These are phyloP conservation scores for Mnemiopsis leidyi DNA, from an alignment of 37 sponge, comb jelly and placozoan genomes.

Conservation along the genomic window DNA sequence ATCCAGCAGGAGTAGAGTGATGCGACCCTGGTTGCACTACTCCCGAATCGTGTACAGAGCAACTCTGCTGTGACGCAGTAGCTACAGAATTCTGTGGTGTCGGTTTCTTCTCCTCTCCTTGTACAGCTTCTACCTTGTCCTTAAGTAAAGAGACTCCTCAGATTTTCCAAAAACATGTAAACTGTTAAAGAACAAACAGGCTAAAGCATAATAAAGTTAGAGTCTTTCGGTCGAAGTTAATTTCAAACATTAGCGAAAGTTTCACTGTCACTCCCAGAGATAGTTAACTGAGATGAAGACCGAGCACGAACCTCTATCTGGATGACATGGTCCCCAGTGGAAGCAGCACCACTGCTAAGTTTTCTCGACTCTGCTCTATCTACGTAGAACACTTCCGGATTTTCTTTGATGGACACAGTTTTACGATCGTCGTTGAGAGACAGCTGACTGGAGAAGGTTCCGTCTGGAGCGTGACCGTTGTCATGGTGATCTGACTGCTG, in stretches of 20 bases:
- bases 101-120: too few relatives aligned
- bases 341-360: background rate
- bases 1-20: background rate
- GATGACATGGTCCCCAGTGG: background rate
- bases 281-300: too few relatives aligned
- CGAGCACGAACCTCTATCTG: background rate
- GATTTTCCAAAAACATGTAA: too few relatives aligned
- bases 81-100: too few relatives aligned
- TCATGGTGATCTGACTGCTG: slow-evolving; percentile 12
- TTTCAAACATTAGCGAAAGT: too few relatives aligned
- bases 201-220: too few relatives aligned
- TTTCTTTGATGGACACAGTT: background rate
- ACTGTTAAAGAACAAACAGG: too few relatives aligned
- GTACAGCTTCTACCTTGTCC: too few relatives aligned
- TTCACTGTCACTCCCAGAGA: too few relatives aligned
- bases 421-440: slow-evolving; percentile 8
- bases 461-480: background rate
- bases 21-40: background rate
- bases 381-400: slow-evolving; percentile 46
- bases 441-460: background rate
- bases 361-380: background rate
- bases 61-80: background rate
- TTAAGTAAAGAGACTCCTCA: too few relatives aligned
- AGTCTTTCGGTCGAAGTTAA: too few relatives aligned
- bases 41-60: background rate